Evolutionary conservation across 2,113 vertebrate genomes (phyloP), one percentile per base, ranked within the genome.

Genomic region (Hydrolagus affinis): DNA sequence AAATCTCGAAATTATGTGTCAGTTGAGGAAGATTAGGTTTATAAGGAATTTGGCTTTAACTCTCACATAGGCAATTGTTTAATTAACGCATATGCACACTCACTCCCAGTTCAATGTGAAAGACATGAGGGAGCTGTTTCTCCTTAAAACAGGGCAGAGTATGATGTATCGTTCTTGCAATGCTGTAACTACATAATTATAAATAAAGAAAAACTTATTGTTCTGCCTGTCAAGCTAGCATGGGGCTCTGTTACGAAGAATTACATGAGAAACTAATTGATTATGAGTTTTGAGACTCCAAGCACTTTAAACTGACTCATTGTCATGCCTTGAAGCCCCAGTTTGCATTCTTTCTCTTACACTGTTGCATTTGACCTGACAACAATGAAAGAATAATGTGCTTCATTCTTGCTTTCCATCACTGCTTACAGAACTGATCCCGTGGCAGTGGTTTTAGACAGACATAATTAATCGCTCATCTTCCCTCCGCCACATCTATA

Each of bases 381-480:
- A 83, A 83, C 78, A 83, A 83, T 83, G 60, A 83, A 83, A 83
- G 78, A 83, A 83, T 83, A 83, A 83, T 83, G 78, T 83, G 78
- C 62, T 68, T 28, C 25, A 83, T 83, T 83, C 78, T 83, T 83
- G 78, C 78, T 83, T 66, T 83, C 78, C 78, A 83, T 83, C 78
- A 83, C 78, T 28, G 78, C 78, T 66, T 83, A 83, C 78, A 83
- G 78, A 83, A 83, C 78, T 83, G 78, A 66, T 83, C 78, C 78
- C 60, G 78, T 83, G 78, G 78, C 78, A 83, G 60, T 83, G 62
- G 60, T 66, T 83, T 83, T 83, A 68, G 78, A 83, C 78, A 83
- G 78, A 83, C 57, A 83, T 83, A 83, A 83, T 83, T 83, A 83
- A 83, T 83, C 78, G 78, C 78, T 83, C 78, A 83, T 83, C 78